These are phyloP conservation scores for Panthera leo DNA, from an alignment of 2,113 vertebrate species.

Conservation along the genomic window DNA sequence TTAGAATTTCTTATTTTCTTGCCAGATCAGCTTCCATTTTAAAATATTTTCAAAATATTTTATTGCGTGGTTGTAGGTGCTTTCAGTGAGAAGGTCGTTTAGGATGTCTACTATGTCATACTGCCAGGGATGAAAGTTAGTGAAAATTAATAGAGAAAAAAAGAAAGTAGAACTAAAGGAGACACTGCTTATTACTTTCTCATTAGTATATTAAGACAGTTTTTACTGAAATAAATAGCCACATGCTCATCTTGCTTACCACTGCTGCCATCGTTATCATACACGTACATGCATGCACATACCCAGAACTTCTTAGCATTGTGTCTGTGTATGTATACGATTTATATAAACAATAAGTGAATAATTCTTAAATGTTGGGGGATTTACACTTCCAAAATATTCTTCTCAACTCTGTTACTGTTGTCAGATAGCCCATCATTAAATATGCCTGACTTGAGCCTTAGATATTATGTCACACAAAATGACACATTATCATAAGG, in stretches of 20 bases:
- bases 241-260: background rate
- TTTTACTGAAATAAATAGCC: background rate
- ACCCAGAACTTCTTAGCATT: background rate
- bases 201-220: background rate
- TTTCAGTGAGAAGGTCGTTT: background rate
- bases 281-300: background rate
- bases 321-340: background rate
- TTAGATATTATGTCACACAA: background rate
- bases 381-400: constrained; percentile 13
- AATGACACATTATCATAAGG: background rate
- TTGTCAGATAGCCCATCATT: background rate
- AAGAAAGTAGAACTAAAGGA: background rate
- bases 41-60: background rate
- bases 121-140: background rate
- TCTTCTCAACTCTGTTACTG: background rate
- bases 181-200: background rate
- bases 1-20: background rate
- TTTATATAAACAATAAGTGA: background rate
- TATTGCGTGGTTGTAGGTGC: background rate
- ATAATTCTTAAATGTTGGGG: background rate
- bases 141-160: background rate
- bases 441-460: background rate
- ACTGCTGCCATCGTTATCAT: background rate
- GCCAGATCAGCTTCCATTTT: background rate
- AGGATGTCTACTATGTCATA: background rate